Base-by-base conservation (phyloP, 2,113 vertebrate species). In the Leptodactylus fuscus region DNA sequence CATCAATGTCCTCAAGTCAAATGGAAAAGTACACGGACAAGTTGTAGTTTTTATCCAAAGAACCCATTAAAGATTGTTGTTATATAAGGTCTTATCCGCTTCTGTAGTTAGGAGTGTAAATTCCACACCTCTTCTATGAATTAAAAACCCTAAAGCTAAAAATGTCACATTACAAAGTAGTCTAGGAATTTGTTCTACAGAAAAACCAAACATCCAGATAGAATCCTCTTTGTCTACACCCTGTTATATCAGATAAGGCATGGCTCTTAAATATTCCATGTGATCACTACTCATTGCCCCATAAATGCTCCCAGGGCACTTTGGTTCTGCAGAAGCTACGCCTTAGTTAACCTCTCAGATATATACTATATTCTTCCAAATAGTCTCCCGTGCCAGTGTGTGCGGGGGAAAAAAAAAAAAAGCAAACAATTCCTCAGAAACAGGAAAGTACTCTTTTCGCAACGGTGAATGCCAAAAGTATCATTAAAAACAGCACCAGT, bases 201-300 rank as follows among this genome's bases (percentile, higher is more conserved):
- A 48, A 27, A 24, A 29, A 48, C 27, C 8, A 10, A 12, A n/a
- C 6, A n/a, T 9, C 10, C 24, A 65, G 48, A 81, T 62, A 82
- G 53, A 36, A 70, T 53, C 4, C 20, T 51, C 81, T 82, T 51
- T 82, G 80, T 81, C 67, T 32, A 41, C 22, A 4, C 38, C 29
- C 38, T 20, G 60, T 32, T 13, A 70, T 51, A 24, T n/a, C 1
- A 34, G 12, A 32, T 4, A 24, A 81, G 29, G 69, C 5, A 44
- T 4, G 20, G 20, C 44, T 12, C 62, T 13, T 22, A 4, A 29
- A 41, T 51, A 16, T 10, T 4, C 46, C 62, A 70, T 53, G 65
- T 82, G 81, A 70, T 38, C 20, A 27, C 20, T 24, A 34, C 46
- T 53, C 81, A 24, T 0, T 55, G 48, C 44, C 81, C n/a, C 29